Percentiles rank a stretch among this genome's conserved stretches.
These are phyloP conservation scores for Lophius piscatorius DNA, from an alignment of 2,113 vertebrate species.

Conservation along the genomic window DNA sequence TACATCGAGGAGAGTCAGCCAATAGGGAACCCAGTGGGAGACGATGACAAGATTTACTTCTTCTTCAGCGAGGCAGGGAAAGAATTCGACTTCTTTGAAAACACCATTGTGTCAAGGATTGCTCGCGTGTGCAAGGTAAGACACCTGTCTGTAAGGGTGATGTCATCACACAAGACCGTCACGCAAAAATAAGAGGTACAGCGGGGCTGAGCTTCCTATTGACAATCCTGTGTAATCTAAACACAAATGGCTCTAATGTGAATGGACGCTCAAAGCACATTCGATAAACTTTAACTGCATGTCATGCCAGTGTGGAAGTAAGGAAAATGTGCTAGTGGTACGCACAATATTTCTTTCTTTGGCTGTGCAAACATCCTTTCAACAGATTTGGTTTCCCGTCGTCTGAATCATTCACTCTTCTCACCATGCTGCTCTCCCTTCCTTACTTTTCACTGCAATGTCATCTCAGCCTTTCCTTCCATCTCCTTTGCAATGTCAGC, in stretches of 20 bases:
- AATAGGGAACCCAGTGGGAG: conserved; percentile 73
- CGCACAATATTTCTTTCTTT: conserved; percentile 22
- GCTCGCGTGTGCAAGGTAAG: conserved; percentile 94
- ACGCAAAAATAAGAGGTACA: conserved; percentile 12
- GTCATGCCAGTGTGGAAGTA: conserved; percentile 10
- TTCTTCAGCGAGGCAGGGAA: conserved; percentile 95
- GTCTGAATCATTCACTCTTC: conserved; percentile 45
- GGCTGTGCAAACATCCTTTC: conserved; percentile 62
- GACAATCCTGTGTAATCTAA: conserved; percentile 56
- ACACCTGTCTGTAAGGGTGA: conserved; percentile 3
- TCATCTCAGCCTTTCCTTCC: conserved; percentile 61
- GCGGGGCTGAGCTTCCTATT: conserved; percentile 20
- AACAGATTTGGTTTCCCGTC: conserved; percentile 49
- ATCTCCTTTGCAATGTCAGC: conserved; percentile 70
- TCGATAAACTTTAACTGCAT: conserved; percentile 9
- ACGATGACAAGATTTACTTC: conserved; percentile 95
- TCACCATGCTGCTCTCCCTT: conserved; percentile 18
- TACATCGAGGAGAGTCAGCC: conserved; percentile 88
- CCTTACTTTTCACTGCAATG: conserved; percentile 58
- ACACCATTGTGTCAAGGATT: conserved; percentile 91
- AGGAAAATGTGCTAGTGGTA: conserved; percentile 31
- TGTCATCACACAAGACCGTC: conserved; percentile 1
- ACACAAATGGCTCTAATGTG: conserved; percentile 33
- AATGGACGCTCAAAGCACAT: conserved; percentile 26
- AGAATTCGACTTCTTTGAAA: conserved; percentile 95